A percentile compares a stretch with the other conserved stretches of the same genome.
phyloP scores from a whole-genome alignment of 2,888 invertebrate species.

The Callyntrura sp. region DNA sequence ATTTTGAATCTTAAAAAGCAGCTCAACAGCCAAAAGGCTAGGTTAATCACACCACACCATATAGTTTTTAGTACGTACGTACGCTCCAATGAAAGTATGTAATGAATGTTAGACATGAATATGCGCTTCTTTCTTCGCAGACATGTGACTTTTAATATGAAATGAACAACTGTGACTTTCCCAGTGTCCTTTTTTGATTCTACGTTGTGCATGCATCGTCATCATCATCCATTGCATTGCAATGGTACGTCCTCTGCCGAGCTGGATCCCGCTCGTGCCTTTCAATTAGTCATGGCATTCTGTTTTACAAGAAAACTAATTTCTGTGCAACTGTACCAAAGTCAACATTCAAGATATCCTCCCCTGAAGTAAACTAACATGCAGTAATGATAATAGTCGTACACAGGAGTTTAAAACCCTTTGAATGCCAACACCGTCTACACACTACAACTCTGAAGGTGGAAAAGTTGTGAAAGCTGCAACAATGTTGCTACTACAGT shows the following conservation, averaged over 20 bases:
- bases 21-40: constrained; percentile 39
- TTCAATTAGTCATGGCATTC: constrained; percentile 66
- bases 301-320: constrained; percentile 36
- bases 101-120: not conserved
- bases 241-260: not conserved
- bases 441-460: too few relatives aligned
- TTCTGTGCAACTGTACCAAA: not conserved
- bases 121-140: not conserved
- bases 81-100: too few relatives aligned
- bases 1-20: too few relatives aligned
- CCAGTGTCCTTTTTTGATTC: constrained; percentile 60
- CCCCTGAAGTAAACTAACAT: too few relatives aligned
- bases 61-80: too few relatives aligned
- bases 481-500: not conserved
- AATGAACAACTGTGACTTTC: constrained; percentile 59
- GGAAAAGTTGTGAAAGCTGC: too few relatives aligned
- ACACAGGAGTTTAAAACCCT: too few relatives aligned
- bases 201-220: not conserved
- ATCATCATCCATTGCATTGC: too few relatives aligned
- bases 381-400: not conserved
- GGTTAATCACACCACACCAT: constrained; percentile 67
- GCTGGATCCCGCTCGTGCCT: constrained; percentile 73
- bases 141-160: constrained; percentile 5
- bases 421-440: too few relatives aligned
- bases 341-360: not conserved